phyloP scores from a whole-genome alignment of 2,888 invertebrate species.

The Orthosia cruda region DNA sequence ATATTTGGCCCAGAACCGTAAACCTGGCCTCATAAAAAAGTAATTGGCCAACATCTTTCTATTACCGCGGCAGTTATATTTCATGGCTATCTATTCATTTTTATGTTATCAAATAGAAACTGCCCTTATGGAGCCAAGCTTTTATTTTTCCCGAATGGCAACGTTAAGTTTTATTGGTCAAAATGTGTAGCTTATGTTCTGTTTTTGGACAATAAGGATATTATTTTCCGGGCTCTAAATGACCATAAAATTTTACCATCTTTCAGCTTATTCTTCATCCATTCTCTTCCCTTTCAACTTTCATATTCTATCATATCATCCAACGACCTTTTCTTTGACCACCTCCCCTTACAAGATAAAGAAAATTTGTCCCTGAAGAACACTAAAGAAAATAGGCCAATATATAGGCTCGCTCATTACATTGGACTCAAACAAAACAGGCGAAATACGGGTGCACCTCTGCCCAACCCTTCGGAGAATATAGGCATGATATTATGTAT shows the following conservation, averaged over 20 bases:
- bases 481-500: no score
- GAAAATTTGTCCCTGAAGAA: no score
- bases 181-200: constrained; percentile 20
- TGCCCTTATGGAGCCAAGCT: constrained; percentile 33
- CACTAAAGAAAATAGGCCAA: no score
- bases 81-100: constrained; percentile 60
- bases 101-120: constrained; percentile 56
- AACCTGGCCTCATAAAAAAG: constrained; percentile 60
- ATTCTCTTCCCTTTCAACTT: no score
- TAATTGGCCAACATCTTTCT: constrained; percentile 56
- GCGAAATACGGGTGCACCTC: no score
- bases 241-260: neutral
- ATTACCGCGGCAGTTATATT: constrained; percentile 59
- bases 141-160: constrained; percentile 42
- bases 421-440: no score
- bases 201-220: constrained; percentile 14
- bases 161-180: constrained; percentile 43
- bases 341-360: no score
- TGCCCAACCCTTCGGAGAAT: no score
- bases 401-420: no score
- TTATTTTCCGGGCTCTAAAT: constrained; percentile 9
- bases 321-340: no score
- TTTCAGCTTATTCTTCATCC: no score
- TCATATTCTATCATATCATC: no score
- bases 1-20: constrained; percentile 36